Base-by-base conservation (phyloP, 2,888 invertebrate genomes). In the Bombylius major region DNA sequence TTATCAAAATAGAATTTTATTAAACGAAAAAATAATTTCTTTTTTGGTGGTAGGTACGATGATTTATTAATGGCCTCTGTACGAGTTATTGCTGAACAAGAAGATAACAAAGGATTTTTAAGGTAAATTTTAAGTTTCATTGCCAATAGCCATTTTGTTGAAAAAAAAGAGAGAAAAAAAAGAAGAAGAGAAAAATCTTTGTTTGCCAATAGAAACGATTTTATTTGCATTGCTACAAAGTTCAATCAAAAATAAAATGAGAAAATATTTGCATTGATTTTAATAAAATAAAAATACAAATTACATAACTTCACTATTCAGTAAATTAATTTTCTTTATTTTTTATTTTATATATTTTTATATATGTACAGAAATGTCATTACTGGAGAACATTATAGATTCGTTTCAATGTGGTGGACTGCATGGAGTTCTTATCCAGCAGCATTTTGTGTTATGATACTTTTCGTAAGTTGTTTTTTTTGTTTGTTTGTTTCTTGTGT, bases 331-430 rank as follows among this genome's bases (percentile, higher is more conserved):
- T 49, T 49, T 33, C 32, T 49, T 42, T 34, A 11, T 47, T 53
- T 14, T 11, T 12, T 11, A 32, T 14, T 6, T 23, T 23, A 14
- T 23, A n/a, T 23, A 50, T n/a, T 54, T 31, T 23, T 31, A 47
- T 45, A 47, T 8, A 11, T 11, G 7, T 47, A 47, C 31, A 91
- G 97, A 66, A 98, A 99, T 75, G 94, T 99, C 50, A 90, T 97
- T 56, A 96, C 96, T 13, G 97, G 98, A 13, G 98, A 98, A 70
- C 97, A 98, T 72, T 99, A 95, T 74, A 86, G 96, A 58, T 99
- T 99, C 75, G 96, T 99, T 52, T 92, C 90, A 64, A 90, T 95
- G 86, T 89, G 94, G 88, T 90, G 89, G 87, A 94, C 95, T 77
- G 90, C 95, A 1, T 84, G 94, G 67, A 89, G 89, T 60, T 93